These are phyloP conservation scores for Micromesistius poutassou DNA, from an alignment of 2,797 vertebrate species.

Conservation along the genomic window DNA sequence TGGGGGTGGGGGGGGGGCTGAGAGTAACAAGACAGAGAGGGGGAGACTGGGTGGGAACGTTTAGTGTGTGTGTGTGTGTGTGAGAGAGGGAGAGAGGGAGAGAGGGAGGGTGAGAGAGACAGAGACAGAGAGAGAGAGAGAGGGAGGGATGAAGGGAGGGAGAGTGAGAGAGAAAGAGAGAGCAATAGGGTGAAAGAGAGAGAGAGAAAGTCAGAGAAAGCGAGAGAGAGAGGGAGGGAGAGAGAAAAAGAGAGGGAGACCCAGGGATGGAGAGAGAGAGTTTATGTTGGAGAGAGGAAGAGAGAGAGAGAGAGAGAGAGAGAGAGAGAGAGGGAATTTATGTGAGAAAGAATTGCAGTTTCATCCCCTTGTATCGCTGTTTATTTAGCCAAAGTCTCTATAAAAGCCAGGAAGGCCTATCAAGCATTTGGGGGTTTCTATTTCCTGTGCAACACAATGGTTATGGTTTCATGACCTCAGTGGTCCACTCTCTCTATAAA, in stretches of 20 bases:
- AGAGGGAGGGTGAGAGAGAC: background rate
- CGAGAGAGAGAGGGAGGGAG: no score
- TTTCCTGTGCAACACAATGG: constrained; percentile 40
- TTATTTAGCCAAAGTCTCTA: constrained; percentile 34
- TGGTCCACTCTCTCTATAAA: constrained; percentile 40
- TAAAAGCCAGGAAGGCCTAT: constrained; percentile 31
- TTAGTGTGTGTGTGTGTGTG: no score
- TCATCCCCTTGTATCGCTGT: constrained; percentile 34
- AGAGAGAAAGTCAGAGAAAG: background rate
- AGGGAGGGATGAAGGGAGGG: background rate
- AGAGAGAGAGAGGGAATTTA: background rate
- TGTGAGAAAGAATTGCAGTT: background rate
- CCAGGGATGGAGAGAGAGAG: no score
- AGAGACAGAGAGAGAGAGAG: background rate
- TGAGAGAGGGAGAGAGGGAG: background rate
- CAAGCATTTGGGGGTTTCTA: constrained; percentile 38
- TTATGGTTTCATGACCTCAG: constrained; percentile 32
- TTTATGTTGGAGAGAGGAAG: no score
- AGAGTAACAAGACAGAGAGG: constrained; percentile 1
- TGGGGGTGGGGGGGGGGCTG: constrained; percentile 18
- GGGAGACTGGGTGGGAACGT: no score
- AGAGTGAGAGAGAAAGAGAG: background rate
- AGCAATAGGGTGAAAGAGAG: background rate
- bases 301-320: background rate
- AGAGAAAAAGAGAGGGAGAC: no score